Conservation (phyloP, 2,797 vertebrate genomes). For the Lepus oiostolus region DNA sequence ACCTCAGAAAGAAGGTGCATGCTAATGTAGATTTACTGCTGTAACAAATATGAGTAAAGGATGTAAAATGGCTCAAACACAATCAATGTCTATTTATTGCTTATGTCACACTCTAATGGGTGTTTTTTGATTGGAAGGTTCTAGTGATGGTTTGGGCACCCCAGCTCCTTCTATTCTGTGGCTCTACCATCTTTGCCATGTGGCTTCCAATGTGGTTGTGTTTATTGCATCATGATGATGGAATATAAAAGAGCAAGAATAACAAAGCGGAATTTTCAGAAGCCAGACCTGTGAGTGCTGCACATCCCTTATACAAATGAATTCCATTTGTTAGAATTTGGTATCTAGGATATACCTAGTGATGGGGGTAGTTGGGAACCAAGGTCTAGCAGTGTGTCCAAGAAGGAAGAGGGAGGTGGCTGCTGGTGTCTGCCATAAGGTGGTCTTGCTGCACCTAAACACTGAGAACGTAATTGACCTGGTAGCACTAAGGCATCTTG, state of each 20-base stretch:
- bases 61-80: neutral
- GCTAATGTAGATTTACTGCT: neutral
- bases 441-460: neutral
- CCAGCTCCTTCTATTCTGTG: neutral
- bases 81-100: neutral
- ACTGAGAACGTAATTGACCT: neutral
- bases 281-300: neutral
- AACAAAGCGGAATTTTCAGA: neutral
- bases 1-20: neutral
- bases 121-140: neutral
- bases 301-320: neutral
- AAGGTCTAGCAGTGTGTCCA: neutral
- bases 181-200: neutral
- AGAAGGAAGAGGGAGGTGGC: neutral
- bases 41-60: neutral
- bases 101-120: neutral
- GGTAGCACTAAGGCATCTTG: neutral
- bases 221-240: neutral
- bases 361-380: neutral
- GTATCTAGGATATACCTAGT: neutral
- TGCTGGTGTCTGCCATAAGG: neutral
- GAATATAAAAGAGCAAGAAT: neutral
- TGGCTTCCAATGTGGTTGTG: neutral
- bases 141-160: neutral
- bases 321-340: neutral